Evolutionary conservation across 2,113 vertebrate genomes (phyloP), one percentile per base, ranked within the genome.

Genomic region (Taxidea taxus): DNA sequence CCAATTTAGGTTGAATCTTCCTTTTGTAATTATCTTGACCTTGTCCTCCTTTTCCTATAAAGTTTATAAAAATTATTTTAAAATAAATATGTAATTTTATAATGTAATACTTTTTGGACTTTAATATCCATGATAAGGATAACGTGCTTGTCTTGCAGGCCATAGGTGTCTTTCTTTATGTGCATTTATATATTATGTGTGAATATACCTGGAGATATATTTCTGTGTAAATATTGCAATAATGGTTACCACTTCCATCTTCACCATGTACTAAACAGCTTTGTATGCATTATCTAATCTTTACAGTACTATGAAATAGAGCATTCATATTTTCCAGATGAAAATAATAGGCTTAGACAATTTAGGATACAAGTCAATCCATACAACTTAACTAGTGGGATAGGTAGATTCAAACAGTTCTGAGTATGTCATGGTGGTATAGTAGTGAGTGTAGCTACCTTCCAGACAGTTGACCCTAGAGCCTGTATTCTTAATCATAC

Each of bases 371-470:
- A 44, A 25, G 29, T 34, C 16, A 60, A 27, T 31, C 90, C 70
- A 39, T 86, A n/a, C 44, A 87, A 23, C 56, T 44, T 51, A 70
- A 72, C 58, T 81, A 39, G n/a, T 64, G 54, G 39, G 7, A 56
- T 58, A 72, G 51, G 56, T 91, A 27, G 66, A 87, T 91, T 83
- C 7, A 68, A 37, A 77, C 29, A 74, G 13, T 87, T 85, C 64
- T 84, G 29, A 88, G 31, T 34, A 66, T 31, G 62, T 66, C 31
- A 6, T 66, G 31, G 31, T 99, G 98, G 98, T 98, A 98, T 98
- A 99, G 98, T 98, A 98, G 98, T 98, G 97, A 99, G 98, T 98
- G 99, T 98, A 99, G 98, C 98, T 99, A 98, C 98, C 98, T 99
- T 99, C 98, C 98, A 97, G 98, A 97, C 97, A 97, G 98, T 96